A percentile compares a stretch with the other conserved stretches of the same genome.
These are phyloP conservation scores for Drosophila bocki DNA, from an alignment of 1,140 invertebrate genomes.

Conservation along the genomic window DNA sequence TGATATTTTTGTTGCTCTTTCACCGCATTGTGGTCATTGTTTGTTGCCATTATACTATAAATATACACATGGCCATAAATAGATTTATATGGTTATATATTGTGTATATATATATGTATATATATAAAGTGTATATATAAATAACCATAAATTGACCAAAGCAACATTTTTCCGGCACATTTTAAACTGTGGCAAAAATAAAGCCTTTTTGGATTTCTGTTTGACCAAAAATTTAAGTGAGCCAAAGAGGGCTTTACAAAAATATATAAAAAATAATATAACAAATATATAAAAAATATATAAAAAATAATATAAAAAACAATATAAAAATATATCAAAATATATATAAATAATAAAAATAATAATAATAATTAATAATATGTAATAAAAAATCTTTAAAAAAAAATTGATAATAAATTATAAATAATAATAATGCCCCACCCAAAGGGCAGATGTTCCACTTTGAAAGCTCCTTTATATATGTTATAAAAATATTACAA, in stretches of 20 bases:
- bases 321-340: too few relatives aligned
- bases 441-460: neutral
- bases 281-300: too few relatives aligned
- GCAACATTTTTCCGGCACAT: neutral
- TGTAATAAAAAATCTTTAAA: neutral
- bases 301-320: too few relatives aligned
- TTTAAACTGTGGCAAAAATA: neutral
- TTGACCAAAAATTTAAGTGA: conserved; percentile 11
- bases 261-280: too few relatives aligned
- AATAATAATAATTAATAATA: too few relatives aligned
- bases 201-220: neutral
- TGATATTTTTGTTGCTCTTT: conserved; percentile 39
- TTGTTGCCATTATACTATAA: conserved; percentile 21
- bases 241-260: neutral
- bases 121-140: neutral
- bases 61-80: conserved; percentile 8
- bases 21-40: conserved; percentile 30
- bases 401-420: neutral
- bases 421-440: neutral
- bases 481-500: neutral
- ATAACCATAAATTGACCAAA: conserved; percentile 44
- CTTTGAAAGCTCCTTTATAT: too few relatives aligned
- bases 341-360: too few relatives aligned
- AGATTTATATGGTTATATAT: neutral
- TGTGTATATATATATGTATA: neutral